phyloP scores from a whole-genome alignment of 2,113 vertebrate genomes.

The Vombatus ursinus region DNA sequence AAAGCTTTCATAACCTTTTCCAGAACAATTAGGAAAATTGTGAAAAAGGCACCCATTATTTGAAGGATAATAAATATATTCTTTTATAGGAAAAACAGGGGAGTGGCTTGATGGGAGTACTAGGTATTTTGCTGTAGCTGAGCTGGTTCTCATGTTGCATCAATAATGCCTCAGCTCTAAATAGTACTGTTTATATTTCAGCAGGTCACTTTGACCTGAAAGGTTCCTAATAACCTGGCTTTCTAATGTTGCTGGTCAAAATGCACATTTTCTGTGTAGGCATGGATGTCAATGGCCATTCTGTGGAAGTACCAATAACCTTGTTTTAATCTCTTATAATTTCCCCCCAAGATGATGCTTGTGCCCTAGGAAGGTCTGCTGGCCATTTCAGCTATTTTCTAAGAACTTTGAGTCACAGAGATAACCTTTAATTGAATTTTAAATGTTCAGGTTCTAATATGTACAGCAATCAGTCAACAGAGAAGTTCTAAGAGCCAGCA shows the following conservation, averaged over 20 bases:
- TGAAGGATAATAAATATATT: neutral
- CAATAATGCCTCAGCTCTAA: neutral
- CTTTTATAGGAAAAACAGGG: neutral
- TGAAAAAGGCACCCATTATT: neutral
- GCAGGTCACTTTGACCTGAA: slow-evolving; percentile 49
- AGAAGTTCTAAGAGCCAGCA: neutral
- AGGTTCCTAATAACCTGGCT: slow-evolving; percentile 27
- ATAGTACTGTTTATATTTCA: neutral
- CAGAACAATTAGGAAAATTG: neutral
- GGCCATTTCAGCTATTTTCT: neutral
- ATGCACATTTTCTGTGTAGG: slow-evolving; percentile 43
- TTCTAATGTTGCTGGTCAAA: slow-evolving; percentile 32
- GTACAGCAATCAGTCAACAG: neutral
- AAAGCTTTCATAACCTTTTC: neutral
- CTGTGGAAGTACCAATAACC: neutral
- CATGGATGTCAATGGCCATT: neutral
- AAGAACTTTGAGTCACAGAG: neutral
- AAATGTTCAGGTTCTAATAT: neutral
- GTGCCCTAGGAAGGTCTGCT: neutral
- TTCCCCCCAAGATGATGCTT: neutral
- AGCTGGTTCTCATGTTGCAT: neutral
- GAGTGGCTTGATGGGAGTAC: neutral
- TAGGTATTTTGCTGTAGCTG: neutral
- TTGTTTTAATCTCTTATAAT: neutral
- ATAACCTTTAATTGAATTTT: neutral